Conservation (phyloP, 2,888 invertebrate species). For the Reticulitermes lucifugus region DNA sequence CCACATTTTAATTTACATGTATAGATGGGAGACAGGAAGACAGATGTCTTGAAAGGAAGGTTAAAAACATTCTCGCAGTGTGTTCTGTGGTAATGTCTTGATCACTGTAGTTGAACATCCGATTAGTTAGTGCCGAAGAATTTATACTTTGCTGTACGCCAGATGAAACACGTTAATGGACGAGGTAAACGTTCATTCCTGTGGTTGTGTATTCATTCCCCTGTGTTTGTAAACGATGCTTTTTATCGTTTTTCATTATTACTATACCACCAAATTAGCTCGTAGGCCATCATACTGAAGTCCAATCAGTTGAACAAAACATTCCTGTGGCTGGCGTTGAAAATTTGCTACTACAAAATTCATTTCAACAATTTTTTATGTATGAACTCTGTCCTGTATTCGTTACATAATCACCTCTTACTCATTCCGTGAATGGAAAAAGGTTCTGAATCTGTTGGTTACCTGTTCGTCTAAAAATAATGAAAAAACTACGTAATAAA, state of each 20-base stretch:
- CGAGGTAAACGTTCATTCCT: neutral
- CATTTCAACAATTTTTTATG: neutral
- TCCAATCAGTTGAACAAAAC: neutral
- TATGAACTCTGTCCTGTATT: neutral
- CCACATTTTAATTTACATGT: too few species aligned
- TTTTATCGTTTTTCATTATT: neutral
- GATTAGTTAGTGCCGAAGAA: too few species aligned
- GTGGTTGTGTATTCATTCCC: neutral
- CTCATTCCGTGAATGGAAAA: neutral
- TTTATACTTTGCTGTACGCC: too few species aligned
- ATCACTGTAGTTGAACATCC: too few species aligned
- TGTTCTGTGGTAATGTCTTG: too few species aligned
- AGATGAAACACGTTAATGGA: neutral
- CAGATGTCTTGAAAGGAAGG: too few species aligned
- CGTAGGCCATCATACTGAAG: neutral
- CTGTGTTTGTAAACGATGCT: neutral
- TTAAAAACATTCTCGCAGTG: too few species aligned
- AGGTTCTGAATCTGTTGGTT: neutral
- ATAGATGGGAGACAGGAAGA: too few species aligned
- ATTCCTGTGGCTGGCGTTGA: neutral
- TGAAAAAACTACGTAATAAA: neutral
- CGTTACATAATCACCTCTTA: neutral
- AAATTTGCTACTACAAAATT: neutral
- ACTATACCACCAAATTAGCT: conserved; percentile 14
- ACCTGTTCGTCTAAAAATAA: neutral